Evolutionary conservation across 1,140 invertebrate genomes (phyloP).

Genomic region (Drosophila pachea): DNA sequence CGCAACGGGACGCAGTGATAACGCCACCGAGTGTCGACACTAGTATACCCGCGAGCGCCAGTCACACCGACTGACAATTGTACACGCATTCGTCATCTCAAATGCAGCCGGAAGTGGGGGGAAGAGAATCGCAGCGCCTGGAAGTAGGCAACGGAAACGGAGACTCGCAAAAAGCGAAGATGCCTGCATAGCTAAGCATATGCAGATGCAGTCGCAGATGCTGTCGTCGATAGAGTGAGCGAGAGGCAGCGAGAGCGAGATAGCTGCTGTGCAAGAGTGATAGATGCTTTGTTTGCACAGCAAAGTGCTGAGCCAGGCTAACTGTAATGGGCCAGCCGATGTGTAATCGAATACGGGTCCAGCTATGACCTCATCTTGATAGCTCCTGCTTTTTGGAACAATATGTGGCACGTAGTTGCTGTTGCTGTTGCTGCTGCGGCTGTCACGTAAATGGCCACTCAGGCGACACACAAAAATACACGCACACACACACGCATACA

Average conservation of each 20-base stretch:
- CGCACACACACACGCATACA: constrained; percentile 16
- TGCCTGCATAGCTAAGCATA: constrained; percentile 9
- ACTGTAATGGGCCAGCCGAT: constrained; percentile 9
- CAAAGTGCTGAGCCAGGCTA: constrained; percentile 60
- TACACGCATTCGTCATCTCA: constrained; percentile 55
- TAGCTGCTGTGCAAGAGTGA: constrained; percentile 2
- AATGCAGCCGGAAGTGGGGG: constrained; percentile 30
- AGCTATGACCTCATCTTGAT: constrained; percentile 59
- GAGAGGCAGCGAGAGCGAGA: background rate
- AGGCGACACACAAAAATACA: constrained; percentile 22
- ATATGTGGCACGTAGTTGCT: constrained; percentile 10
- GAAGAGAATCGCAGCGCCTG: constrained; percentile 2
- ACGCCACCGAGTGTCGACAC: constrained; percentile 33
- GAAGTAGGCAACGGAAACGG: constrained; percentile 53
- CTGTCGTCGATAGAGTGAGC: background rate
- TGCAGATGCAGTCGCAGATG: constrained; percentile 3
- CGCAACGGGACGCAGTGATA: constrained; percentile 49
- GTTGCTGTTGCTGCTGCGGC: constrained; percentile 26
- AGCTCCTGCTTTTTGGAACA: constrained; percentile 9
- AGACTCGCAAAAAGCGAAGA: background rate
- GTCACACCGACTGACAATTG: constrained; percentile 55
- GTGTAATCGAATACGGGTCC: constrained; percentile 67
- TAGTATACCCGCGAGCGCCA: constrained; percentile 23
- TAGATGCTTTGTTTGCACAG: constrained; percentile 51
- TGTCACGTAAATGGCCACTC: constrained; percentile 44